Conservation (phyloP, 2,888 invertebrate species). For the Reticulitermes lucifugus region DNA sequence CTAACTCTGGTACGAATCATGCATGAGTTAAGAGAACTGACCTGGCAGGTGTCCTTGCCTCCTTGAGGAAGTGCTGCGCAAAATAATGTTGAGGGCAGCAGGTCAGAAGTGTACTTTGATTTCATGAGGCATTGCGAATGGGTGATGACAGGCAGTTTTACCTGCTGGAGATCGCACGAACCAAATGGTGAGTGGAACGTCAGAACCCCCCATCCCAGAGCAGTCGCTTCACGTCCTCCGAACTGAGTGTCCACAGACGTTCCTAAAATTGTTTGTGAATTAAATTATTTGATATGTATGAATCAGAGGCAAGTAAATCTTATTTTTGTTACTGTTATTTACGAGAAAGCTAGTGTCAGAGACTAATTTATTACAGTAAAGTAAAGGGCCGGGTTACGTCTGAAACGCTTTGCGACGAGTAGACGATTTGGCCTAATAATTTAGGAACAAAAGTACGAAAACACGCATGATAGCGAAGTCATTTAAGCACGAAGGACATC, state of each 20-base stretch:
- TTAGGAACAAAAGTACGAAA: too few relatives aligned
- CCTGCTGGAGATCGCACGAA: neutral
- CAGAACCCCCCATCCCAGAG: neutral
- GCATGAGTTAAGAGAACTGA: neutral
- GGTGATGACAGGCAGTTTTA: neutral
- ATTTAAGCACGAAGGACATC: too few relatives aligned
- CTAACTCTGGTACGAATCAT: too few relatives aligned
- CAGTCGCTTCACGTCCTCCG: neutral
- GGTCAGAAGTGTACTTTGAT: neutral
- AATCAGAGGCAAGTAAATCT: neutral
- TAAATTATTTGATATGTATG: neutral
- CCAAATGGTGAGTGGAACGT: neutral
- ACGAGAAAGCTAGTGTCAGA: neutral
- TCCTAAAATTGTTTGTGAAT: neutral
- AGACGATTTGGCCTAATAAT: too few relatives aligned
- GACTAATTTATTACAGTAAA: too few relatives aligned
- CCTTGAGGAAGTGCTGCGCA: slow-evolving; percentile 12
- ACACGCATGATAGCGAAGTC: too few relatives aligned
- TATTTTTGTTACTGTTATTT: neutral
- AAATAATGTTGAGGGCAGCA: neutral
- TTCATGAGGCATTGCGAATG: neutral
- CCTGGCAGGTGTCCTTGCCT: slow-evolving; percentile 20
- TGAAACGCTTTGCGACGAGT: too few relatives aligned
- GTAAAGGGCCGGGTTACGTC: too few relatives aligned
- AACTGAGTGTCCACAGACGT: neutral